These are phyloP conservation scores for Cercopithecus mitis DNA, from an alignment of 2,797 vertebrate genomes.

Conservation along the genomic window DNA sequence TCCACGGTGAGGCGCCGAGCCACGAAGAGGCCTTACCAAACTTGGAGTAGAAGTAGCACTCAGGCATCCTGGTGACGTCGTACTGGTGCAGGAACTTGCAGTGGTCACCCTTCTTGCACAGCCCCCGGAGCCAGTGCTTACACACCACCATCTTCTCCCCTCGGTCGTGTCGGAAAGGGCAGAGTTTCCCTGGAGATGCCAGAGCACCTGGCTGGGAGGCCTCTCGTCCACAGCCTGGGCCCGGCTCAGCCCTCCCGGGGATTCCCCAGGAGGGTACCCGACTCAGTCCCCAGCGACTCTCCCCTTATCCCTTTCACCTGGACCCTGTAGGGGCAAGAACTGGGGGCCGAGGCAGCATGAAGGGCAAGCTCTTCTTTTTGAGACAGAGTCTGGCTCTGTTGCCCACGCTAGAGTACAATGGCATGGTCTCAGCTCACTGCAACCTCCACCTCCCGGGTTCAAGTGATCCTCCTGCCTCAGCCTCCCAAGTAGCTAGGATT, in stretches of 20 bases:
- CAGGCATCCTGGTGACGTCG: slow-evolving; percentile 13
- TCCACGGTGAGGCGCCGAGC: fast-evolving
- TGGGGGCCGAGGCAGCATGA: background rate
- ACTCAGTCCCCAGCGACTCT: background rate
- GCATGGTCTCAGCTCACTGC: no score
- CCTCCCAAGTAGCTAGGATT: no score
- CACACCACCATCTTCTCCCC: slow-evolving; percentile 63
- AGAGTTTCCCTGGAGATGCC: background rate
- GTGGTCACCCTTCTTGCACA: slow-evolving; percentile 67
- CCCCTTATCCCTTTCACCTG: background rate
- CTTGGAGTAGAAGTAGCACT: slow-evolving; percentile 74
- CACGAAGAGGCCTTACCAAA: background rate
- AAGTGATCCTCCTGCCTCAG: no score
- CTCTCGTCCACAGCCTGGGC: background rate
- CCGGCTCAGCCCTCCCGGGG: background rate
- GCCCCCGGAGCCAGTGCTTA: slow-evolving; percentile 78
- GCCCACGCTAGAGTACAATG: no score
- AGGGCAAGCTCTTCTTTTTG: background rate
- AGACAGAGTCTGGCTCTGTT: fast-evolving
- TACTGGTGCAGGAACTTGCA: slow-evolving; percentile 73
- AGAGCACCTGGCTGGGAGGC: background rate
- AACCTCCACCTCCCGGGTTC: no score
- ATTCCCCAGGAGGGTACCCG: background rate
- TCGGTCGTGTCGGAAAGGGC: fast-evolving
- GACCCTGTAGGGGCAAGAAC: background rate